Percentiles rank a stretch among this genome's conserved stretches.
Evolutionary conservation across 1,140 invertebrate species (phyloP).

Genomic region (Adelges cooleyi): DNA sequence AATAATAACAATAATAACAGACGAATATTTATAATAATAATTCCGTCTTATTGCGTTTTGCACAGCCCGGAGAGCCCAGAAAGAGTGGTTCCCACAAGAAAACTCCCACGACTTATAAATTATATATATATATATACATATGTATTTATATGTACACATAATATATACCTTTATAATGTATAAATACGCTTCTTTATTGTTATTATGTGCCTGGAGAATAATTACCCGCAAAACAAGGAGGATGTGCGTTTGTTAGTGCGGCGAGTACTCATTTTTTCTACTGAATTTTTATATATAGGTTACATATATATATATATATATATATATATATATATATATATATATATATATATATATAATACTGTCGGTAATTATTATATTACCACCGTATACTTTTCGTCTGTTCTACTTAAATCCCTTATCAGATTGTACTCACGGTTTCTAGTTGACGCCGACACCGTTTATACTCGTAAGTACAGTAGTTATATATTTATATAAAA

Average conservation of each 20-base stretch:
- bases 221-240: constrained; percentile 22
- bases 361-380: constrained; percentile 8
- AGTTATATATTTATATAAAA: too few relatives aligned
- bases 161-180: too few relatives aligned
- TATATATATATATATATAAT: too few relatives aligned
- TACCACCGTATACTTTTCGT: neutral
- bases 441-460: constrained; percentile 4
- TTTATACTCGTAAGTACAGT: too few relatives aligned
- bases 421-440: constrained; percentile 23
- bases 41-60: constrained; percentile 26
- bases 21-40: constrained; percentile 27
- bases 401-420: neutral
- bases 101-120: constrained; percentile 28
- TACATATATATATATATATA: neutral
- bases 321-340: too few relatives aligned
- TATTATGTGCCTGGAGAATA: neutral
- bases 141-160: too few relatives aligned
- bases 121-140: too few relatives aligned
- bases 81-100: constrained; percentile 26
- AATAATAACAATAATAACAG: constrained; percentile 8
- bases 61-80: constrained; percentile 15
- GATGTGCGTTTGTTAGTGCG: constrained; percentile 20
- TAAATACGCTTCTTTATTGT: constrained; percentile 22
- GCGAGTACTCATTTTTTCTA: constrained; percentile 4
- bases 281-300: constrained; percentile 26